Evolutionary conservation across 2,888 invertebrate genomes (phyloP).

Genomic region (Caenorhabditis macrosperma): DNA sequence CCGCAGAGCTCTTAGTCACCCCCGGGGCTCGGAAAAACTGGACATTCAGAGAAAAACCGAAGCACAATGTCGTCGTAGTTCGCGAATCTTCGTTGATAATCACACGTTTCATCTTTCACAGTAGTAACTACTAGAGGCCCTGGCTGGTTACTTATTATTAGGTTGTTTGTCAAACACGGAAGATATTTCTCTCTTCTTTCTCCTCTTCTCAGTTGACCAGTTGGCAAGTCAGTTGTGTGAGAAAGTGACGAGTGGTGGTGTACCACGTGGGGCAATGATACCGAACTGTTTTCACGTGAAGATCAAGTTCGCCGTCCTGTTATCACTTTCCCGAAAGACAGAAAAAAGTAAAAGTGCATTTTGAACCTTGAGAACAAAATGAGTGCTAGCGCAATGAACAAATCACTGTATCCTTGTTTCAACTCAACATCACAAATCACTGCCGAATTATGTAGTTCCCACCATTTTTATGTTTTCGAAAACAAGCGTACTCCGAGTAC

Average conservation of each 20-base stretch:
- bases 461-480: no score
- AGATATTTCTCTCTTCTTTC: slow-evolving; percentile 19
- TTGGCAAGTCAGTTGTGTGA: slow-evolving; percentile 36
- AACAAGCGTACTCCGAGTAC: neutral
- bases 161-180: slow-evolving; percentile 48
- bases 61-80: slow-evolving; percentile 29
- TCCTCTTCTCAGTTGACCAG: neutral
- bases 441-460: no score
- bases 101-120: slow-evolving; percentile 1
- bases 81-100: slow-evolving; percentile 7
- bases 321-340: neutral
- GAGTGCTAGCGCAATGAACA: neutral
- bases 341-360: neutral
- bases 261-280: slow-evolving; percentile 30
- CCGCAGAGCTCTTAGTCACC: neutral
- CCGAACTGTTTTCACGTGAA: slow-evolving; percentile 45
- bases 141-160: slow-evolving; percentile 23
- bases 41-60: slow-evolving; percentile 21
- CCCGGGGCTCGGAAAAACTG: neutral
- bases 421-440: no score
- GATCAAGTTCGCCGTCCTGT: neutral
- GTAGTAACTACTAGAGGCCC: neutral
- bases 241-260: slow-evolving; percentile 34
- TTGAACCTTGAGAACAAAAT: neutral
- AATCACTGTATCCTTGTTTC: neutral